Evolutionary conservation across 1,140 invertebrate genomes (phyloP).

Genomic region (Ylistrum balloti): DNA sequence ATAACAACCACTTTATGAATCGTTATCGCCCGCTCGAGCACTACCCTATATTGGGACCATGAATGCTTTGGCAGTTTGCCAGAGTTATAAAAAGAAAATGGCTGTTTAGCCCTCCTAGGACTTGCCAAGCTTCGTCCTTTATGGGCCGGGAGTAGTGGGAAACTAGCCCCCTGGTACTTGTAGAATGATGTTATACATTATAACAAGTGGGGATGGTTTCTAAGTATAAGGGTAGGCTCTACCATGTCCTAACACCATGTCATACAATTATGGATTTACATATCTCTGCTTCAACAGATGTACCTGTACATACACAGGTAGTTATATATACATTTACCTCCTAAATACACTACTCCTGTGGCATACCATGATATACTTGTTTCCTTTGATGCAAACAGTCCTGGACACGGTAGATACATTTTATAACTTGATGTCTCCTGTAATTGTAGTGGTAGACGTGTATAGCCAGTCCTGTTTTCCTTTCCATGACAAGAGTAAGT

Average conservation of each 20-base stretch:
- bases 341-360: background rate
- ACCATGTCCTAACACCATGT: background rate
- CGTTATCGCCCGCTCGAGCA: background rate
- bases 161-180: constrained; percentile 11
- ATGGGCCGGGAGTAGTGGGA: background rate
- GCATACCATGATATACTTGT: constrained; percentile 5
- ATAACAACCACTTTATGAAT: constrained; percentile 12
- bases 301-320: constrained; percentile 4
- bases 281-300: constrained; percentile 25
- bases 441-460: constrained; percentile 38
- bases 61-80: constrained; percentile 17
- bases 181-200: constrained; percentile 15
- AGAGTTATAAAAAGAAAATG: constrained; percentile 29
- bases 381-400: constrained; percentile 38
- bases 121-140: constrained; percentile 10
- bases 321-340: constrained; percentile 25
- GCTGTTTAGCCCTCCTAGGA: constrained; percentile 15
- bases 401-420: constrained; percentile 32
- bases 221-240: constrained; percentile 1
- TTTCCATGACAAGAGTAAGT: constrained; percentile 38
- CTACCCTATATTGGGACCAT: constrained; percentile 15
- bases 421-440: constrained; percentile 34
- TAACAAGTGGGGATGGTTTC: constrained; percentile 1
- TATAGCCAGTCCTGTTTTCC: constrained; percentile 23
- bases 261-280: background rate